Evolutionary conservation across 2,888 invertebrate species (phyloP), one percentile per base, ranked within the genome.

Genomic region (Pardosa pseudoannulata): DNA sequence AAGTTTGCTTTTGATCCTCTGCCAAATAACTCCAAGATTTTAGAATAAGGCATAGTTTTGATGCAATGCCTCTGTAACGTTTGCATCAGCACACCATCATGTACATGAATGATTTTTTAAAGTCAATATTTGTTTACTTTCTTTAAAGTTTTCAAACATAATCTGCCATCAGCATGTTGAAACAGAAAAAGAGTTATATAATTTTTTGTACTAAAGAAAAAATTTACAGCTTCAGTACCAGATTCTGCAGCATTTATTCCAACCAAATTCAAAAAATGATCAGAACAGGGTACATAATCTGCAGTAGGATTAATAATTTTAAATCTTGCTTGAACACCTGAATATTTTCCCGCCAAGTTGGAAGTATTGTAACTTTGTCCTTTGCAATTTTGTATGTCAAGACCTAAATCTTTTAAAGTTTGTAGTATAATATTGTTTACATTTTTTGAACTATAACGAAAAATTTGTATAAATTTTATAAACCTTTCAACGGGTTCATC

Each of bases 61-160:
- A 29, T 29, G 13, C 31, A 56, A 56, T 72, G 50, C 29, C 32
- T 72, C 46, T 7, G 32, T n/a, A n/a, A n/a, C n/a, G n/a, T n/a
- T 72, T 28, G 72, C 31, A 56, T 72, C 50, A 50, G 29, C 72
- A 72, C 50, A 72, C 72, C 50, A 72, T 41, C 71, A 23, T 56
- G 72, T 72, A 72, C 31, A 72, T 56, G 50, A 72, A 50, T 29
- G 50, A 31, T 31, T 72, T 56, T 72, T 72, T 50, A 72, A 28
- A 65, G 65, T 72, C 31, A 72, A 31, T 31, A 50, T 72, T 50
- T 70, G 39, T 41, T 70, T 70, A 70, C 70, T 70, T 36, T 9
- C 39, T 39, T 39, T 39, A 70, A 70, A 70, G 39, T 70, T 70
- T 70, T 70, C 39, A 39, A 39, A 39, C 39, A 70, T 7, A 6